Conservation (phyloP, 2,113 vertebrate genomes). For the Hippocampus comes region DNA sequence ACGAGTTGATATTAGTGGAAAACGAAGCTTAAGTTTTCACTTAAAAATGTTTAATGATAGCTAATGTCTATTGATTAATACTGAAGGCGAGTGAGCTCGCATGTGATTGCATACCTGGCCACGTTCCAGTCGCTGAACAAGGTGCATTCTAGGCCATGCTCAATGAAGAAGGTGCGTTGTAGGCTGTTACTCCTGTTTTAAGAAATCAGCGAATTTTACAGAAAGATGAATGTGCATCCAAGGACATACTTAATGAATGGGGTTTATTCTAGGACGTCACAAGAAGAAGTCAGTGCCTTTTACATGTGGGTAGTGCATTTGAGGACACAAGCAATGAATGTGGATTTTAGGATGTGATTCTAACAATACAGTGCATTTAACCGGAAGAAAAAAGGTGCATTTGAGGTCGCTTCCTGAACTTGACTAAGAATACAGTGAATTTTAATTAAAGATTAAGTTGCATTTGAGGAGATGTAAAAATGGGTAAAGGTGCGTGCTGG, state of each 20-base stretch:
- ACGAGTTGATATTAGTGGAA: not conserved
- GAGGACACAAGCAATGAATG: not conserved
- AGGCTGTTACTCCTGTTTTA: not conserved
- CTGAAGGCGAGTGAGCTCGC: constrained; percentile 11
- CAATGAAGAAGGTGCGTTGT: not conserved
- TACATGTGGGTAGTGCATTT: not conserved
- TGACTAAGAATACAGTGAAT: no score
- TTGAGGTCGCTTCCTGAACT: not conserved
- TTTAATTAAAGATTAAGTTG: not conserved
- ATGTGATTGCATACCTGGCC: constrained; percentile 27
- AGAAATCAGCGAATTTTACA: not conserved
- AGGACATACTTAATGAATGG: not conserved
- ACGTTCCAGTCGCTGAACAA: constrained; percentile 22
- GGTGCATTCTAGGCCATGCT: constrained; percentile 59
- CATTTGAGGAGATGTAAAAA: not conserved
- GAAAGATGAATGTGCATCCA: not conserved
- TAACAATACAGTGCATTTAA: not conserved
- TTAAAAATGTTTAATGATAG: not conserved
- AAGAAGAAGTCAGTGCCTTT: not conserved
- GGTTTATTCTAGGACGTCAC: not conserved
- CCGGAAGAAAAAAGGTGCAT: not conserved
- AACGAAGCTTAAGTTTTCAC: constrained; percentile 7
- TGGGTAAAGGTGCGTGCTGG: not conserved
- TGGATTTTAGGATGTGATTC: not conserved
- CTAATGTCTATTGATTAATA: constrained; percentile 20